These are phyloP conservation scores for Cephus sareptanus DNA, from an alignment of 2,888 invertebrate species.

Conservation along the genomic window DNA sequence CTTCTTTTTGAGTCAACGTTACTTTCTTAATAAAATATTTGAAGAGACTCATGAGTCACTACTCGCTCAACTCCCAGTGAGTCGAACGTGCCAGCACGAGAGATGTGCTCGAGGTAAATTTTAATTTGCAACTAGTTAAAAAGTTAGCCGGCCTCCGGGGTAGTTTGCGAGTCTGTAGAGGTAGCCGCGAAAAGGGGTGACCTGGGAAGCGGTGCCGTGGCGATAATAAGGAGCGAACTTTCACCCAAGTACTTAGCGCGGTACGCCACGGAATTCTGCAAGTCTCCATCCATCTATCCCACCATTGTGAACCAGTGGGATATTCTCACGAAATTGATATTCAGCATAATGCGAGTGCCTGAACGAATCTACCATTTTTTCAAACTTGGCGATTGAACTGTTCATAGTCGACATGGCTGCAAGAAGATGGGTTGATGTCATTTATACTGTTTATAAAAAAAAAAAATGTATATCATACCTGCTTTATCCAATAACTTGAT, in stretches of 20 bases:
- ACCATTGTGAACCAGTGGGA: background rate
- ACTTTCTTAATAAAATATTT: background rate
- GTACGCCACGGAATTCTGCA: conserved; percentile 2
- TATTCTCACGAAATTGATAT: too few relatives aligned
- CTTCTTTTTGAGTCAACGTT: background rate
- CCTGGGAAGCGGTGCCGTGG: conserved; percentile 20
- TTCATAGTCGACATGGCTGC: too few relatives aligned
- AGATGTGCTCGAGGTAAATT: conserved; percentile 46
- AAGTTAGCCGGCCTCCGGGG: conserved; percentile 42
- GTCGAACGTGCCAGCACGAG: too few relatives aligned
- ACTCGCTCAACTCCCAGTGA: too few relatives aligned
- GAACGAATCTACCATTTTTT: too few relatives aligned
- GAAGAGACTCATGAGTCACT: background rate
- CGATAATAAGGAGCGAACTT: conserved; percentile 45
- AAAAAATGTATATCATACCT: too few relatives aligned
- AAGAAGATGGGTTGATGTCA: too few relatives aligned
- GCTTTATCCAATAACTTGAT: too few relatives aligned
- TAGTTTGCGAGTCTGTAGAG: conserved; percentile 1
- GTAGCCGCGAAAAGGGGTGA: conserved; percentile 9
- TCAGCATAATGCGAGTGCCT: too few relatives aligned
- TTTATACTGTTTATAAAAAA: too few relatives aligned
- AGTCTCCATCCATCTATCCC: conserved; percentile 15
- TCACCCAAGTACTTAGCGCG: conserved; percentile 14
- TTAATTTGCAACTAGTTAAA: conserved; percentile 58
- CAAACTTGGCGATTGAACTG: too few relatives aligned